Evolutionary conservation across 1,140 invertebrate genomes (phyloP).

Genomic region (Phymastichus coffea): DNA sequence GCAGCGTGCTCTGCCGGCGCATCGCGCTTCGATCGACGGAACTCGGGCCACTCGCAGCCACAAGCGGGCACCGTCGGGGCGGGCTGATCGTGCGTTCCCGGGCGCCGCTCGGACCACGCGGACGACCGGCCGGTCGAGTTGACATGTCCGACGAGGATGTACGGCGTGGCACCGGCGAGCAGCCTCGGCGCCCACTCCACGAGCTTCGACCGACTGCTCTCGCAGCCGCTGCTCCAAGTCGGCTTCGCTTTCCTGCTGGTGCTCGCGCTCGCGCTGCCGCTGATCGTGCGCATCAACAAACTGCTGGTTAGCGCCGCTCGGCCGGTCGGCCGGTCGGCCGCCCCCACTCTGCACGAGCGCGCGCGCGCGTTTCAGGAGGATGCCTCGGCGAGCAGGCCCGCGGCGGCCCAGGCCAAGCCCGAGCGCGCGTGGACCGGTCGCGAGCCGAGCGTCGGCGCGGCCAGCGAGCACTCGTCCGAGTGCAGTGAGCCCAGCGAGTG

Average conservation of each 20-base stretch:
- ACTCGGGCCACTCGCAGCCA: too few relatives aligned
- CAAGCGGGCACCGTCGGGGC: too few relatives aligned
- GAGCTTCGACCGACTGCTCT: conserved; percentile 40
- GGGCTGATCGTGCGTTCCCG: too few relatives aligned
- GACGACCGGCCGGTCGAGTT: too few relatives aligned
- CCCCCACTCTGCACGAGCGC: neutral
- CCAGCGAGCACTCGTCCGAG: neutral
- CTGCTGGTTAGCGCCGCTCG: conserved; percentile 40
- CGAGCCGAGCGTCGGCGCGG: conserved; percentile 11
- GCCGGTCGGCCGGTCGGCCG: too few relatives aligned
- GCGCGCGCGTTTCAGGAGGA: neutral
- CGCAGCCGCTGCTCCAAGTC: conserved; percentile 43
- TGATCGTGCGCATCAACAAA: conserved; percentile 39
- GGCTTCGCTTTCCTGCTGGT: conserved; percentile 41
- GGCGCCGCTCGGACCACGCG: too few relatives aligned
- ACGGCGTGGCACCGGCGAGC: conserved; percentile 36
- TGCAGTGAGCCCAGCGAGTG: conserved; percentile 23
- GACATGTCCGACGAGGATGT: conserved; percentile 34
- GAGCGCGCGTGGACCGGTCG: too few relatives aligned
- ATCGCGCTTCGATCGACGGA: too few relatives aligned
- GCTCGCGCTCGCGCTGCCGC: conserved; percentile 42
- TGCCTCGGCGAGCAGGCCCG: too few relatives aligned
- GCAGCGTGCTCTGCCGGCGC: too few relatives aligned
- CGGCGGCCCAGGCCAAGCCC: too few relatives aligned
- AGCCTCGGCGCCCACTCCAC: conserved; percentile 28